Percentiles rank a stretch among this genome's conserved stretches.
Evolutionary conservation across 2,797 vertebrate species (phyloP).

Genomic region (Carapus acus): DNA sequence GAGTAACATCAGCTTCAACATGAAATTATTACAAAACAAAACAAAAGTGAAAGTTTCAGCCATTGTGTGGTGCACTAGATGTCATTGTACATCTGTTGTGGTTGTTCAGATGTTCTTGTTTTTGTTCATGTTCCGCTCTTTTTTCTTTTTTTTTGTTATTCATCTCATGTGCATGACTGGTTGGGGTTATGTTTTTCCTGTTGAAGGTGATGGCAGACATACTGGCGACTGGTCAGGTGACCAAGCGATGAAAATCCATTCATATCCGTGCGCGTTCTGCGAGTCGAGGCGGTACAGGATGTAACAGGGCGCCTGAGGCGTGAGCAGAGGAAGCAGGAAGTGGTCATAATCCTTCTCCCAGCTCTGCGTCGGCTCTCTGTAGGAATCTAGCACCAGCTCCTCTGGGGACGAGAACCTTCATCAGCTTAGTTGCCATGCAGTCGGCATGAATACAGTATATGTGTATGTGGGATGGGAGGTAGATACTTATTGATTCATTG

Average conservation of each 20-base stretch:
- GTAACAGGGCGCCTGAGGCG: conserved; percentile 87
- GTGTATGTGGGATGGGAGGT: no score
- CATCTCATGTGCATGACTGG: not conserved
- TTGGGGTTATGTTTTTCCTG: not conserved
- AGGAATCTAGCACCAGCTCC: conserved; percentile 88
- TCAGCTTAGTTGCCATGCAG: no score
- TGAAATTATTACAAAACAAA: no score
- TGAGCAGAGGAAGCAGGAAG: conserved; percentile 86
- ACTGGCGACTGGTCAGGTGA: conserved; percentile 96
- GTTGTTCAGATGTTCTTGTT: no score
- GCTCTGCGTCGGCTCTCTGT: conserved; percentile 78
- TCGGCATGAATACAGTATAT: no score
- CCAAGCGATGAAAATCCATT: conserved; percentile 99
- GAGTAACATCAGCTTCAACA: no score
- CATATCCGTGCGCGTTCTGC: conserved; percentile 90
- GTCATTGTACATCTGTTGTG: no score
- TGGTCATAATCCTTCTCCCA: conserved; percentile 93
- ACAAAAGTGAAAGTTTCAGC: no score
- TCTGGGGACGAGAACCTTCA: conserved; percentile 67
- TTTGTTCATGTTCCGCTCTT: no score
- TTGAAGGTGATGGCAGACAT: conserved; percentile 45
- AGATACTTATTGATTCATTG: no score
- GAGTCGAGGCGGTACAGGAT: conserved; percentile 94
- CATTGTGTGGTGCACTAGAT: no score
- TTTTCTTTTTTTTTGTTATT: no score